phyloP scores from a whole-genome alignment of 2,797 vertebrate species.

The Hoplostethus atlanticus region DNA sequence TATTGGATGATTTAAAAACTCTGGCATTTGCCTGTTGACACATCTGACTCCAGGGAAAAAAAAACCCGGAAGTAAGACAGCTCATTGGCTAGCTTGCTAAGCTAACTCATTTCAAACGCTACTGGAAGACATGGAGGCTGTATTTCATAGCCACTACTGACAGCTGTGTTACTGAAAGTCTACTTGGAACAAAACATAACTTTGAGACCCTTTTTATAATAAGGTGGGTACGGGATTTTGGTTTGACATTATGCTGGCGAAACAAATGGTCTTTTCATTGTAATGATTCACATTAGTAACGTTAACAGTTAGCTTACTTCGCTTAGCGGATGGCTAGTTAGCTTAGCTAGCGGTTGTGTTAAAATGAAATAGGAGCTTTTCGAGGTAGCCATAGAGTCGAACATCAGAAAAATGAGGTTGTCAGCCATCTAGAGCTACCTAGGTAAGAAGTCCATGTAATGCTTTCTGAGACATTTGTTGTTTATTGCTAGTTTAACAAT shows the following conservation, averaged over 20 bases:
- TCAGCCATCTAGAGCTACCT: not conserved
- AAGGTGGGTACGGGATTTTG: constrained; percentile 59
- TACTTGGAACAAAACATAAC: constrained; percentile 3
- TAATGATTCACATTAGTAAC: constrained; percentile 9
- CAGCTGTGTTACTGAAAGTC: constrained; percentile 42
- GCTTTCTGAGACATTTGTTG: too few relatives aligned
- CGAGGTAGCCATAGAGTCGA: not conserved
- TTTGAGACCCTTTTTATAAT: constrained; percentile 17
- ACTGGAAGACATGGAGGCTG: constrained; percentile 80
- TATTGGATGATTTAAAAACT: not conserved
- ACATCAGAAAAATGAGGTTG: not conserved
- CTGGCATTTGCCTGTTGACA: constrained; percentile 43
- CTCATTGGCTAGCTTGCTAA: constrained; percentile 43
- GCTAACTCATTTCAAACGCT: constrained; percentile 62
- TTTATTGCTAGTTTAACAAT: not conserved
- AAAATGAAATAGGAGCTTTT: not conserved
- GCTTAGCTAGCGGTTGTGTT: constrained; percentile 18
- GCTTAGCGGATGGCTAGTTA: constrained; percentile 7
- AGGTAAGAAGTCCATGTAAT: not conserved
- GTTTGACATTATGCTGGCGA: not conserved
- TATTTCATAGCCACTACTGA: constrained; percentile 67
- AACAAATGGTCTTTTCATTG: not conserved
- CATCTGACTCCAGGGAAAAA: constrained; percentile 38
- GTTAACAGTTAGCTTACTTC: constrained; percentile 57
- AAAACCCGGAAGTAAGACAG: constrained; percentile 63